Percentiles rank a stretch among this genome's conserved stretches.
Evolutionary conservation across 92 coral and sea anemone genomes (phyloP).

Genomic region (Epizoanthus ramosus): DNA sequence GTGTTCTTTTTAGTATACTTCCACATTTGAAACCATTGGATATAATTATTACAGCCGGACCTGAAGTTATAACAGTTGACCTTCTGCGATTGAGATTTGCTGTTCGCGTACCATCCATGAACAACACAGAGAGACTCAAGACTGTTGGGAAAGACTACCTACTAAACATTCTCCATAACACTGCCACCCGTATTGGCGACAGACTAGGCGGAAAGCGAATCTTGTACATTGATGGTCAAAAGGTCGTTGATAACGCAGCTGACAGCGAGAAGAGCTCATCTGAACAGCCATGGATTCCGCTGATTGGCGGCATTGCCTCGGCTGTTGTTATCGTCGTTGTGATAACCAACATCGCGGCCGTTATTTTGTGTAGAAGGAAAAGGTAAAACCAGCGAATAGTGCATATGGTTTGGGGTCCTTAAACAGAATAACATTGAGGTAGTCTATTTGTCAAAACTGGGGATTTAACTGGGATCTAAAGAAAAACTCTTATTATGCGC

Average conservation of each 20-base stretch:
- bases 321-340: constrained; percentile 16
- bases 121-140: neutral
- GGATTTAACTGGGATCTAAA: too few relatives aligned
- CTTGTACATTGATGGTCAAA: constrained; percentile 24
- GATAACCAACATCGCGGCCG: neutral
- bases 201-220: neutral
- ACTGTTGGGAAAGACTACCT: constrained; percentile 3
- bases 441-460: too few relatives aligned
- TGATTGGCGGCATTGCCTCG: constrained; percentile 2
- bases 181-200: neutral
- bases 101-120: neutral
- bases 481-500: too few relatives aligned
- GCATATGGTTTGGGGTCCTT: too few relatives aligned
- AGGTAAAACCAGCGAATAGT: neutral
- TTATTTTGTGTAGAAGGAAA: constrained; percentile 5
- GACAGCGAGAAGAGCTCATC: neutral
- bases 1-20: neutral
- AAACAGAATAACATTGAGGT: too few relatives aligned
- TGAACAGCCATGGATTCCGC: neutral
- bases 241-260: neutral
- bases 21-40: constrained; percentile 15
- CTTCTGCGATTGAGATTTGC: constrained; percentile 27
- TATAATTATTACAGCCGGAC: neutral
- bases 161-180: neutral
- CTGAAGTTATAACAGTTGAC: constrained; percentile 9